phyloP scores from a whole-genome alignment of 2,888 invertebrate species.

The Onthophagus sagittarius region DNA sequence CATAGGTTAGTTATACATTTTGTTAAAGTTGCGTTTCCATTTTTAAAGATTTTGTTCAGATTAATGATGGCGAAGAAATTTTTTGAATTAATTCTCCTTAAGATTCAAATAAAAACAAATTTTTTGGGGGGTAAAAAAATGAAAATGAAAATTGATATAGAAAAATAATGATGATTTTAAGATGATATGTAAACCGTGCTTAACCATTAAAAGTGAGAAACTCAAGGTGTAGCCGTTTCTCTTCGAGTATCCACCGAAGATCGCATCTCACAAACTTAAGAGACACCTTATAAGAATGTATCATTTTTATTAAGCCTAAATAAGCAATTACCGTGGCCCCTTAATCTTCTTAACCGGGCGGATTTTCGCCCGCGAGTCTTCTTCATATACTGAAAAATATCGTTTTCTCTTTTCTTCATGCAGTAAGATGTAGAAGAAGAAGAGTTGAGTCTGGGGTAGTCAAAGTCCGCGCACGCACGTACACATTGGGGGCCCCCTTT shows the following conservation, averaged over 20 bases:
- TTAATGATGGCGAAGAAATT: neutral
- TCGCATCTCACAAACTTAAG: slow-evolving; percentile 11
- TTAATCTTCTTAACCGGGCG: slow-evolving; percentile 34
- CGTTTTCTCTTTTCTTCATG: too few species aligned
- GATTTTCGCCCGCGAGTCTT: slow-evolving; percentile 20
- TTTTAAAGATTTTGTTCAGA: neutral
- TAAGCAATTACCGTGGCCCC: slow-evolving; percentile 34
- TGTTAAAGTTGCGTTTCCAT: neutral
- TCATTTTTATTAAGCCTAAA: slow-evolving; percentile 26
- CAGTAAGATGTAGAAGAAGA: too few species aligned
- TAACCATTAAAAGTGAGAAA: neutral
- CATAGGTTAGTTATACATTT: neutral
- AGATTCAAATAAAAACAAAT: too few species aligned
- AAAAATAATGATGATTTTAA: neutral
- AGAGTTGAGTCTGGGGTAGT: slow-evolving; percentile 14
- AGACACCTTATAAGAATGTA: slow-evolving; percentile 18
- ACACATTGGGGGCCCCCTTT: slow-evolving; percentile 35
- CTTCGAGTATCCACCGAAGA: neutral
- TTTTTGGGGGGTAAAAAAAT: too few species aligned
- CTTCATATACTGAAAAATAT: too few species aligned
- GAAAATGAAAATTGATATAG: neutral
- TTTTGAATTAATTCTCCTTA: neutral
- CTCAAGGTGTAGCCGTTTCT: neutral
- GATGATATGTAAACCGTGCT: neutral
- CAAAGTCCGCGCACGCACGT: slow-evolving; percentile 9